Base-by-base conservation (phyloP, 2,888 invertebrate genomes). In the Torymus tubicola region DNA sequence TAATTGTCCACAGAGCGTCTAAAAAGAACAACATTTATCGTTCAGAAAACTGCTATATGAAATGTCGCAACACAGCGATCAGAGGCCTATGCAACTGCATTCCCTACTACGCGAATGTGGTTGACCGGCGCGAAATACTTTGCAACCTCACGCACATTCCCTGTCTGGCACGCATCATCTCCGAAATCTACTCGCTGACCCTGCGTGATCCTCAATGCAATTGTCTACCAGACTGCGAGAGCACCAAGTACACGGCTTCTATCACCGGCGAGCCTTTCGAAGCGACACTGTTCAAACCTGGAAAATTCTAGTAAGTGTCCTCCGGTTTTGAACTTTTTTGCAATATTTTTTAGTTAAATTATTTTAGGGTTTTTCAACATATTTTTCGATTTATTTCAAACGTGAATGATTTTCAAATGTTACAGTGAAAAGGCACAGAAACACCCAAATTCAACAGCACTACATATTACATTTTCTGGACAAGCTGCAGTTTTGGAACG, bases 71-170 rank as follows among this genome's bases (percentile, higher is more conserved):
- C 24, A 75, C 80, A 2, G 76, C 82, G 31, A 83, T 87, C 14
- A 82, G 80, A 31, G 77, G 83, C 5, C 64, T 81, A 5, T 91
- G 91, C 83, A 85, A 86, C 16, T 91, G 91, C 82, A 81, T 89
- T 0, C 90, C 90, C 0, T 90, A 87, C 82, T 90, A 83, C 76
- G 82, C 86, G 2, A 87, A 87, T 67, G 52, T 83, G 14, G 83
- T 87, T 83, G 67, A 84, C 52, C 57, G 21, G 31, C 21, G 2
- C 31, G 60, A 14, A 65, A 83, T 10, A 84, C 73, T 86, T 14
- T 91, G 91, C 82, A 89, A 88, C 82, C 81, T 91, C 12, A 85
- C 86, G 1, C 86, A 88, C 75, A 86, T 89, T 21, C 78, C 88
- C 2, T 91, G 91, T 76, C 75, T 91, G 18, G 83, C 84, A 0